A percentile compares a stretch with the other conserved stretches of the same genome.
phyloP scores from a whole-genome alignment of 2,113 vertebrate species.

The Saccopteryx leptura region DNA sequence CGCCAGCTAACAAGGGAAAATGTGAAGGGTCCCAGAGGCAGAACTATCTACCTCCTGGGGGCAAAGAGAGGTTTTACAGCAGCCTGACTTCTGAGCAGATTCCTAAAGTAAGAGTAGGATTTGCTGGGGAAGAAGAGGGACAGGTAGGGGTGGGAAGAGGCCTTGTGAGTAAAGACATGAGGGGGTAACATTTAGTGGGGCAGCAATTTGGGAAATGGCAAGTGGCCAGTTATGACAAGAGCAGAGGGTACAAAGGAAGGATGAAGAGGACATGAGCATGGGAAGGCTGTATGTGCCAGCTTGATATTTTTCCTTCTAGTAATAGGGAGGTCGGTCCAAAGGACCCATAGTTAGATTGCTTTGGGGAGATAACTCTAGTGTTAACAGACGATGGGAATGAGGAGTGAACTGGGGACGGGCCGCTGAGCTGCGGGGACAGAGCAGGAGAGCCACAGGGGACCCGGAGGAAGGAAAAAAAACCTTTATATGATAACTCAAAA shows the following conservation, averaged over 20 bases:
- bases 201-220: background rate
- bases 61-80: background rate
- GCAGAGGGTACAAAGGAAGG: background rate
- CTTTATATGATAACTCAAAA: background rate
- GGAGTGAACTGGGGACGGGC: background rate
- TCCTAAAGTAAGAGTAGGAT: background rate
- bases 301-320: background rate
- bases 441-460: background rate
- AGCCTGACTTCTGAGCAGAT: background rate
- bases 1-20: background rate
- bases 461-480: background rate
- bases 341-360: background rate
- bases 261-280: too few species aligned
- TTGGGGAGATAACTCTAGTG: background rate
- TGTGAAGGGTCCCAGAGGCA: background rate
- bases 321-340: background rate
- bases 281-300: background rate
- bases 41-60: background rate
- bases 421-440: background rate
- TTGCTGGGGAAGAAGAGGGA: background rate
- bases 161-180: background rate
- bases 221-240: background rate
- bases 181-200: background rate
- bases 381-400: fast-evolving
- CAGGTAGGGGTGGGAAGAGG: background rate